Conservation (phyloP, 2,113 vertebrate genomes). For the Oophaga pumilio region DNA sequence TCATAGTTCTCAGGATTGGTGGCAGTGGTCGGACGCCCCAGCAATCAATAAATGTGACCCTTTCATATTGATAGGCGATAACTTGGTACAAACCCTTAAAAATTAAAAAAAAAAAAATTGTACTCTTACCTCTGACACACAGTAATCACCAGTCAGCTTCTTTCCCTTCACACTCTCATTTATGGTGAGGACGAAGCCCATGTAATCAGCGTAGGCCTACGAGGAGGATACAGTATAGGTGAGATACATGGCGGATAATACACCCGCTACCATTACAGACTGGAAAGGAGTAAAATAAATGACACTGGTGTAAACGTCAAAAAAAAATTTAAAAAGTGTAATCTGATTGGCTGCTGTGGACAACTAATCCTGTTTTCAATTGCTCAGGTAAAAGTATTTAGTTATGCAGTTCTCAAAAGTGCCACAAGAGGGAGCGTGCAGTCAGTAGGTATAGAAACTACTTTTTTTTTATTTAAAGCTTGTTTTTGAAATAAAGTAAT, state of each 20-base stretch:
- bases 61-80: no score
- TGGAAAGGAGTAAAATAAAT: neutral
- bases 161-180: constrained; percentile 92
- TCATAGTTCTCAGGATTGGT: no score
- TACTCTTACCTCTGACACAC: constrained; percentile 85
- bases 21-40: no score
- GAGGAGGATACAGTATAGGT: constrained; percentile 40
- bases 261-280: neutral
- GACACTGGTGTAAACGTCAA: neutral
- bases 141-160: constrained; percentile 87
- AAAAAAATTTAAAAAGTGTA: neutral
- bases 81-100: no score
- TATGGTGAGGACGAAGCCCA: constrained; percentile 90
- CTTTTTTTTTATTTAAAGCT: no score
- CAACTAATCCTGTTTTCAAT: neutral
- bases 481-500: no score
- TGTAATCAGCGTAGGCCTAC: constrained; percentile 93
- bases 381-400: neutral
- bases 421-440: constrained; percentile 36
- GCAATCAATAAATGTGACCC: no score
- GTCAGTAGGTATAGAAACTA: no score
- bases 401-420: neutral
- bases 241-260: neutral
- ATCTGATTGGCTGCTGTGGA: neutral
- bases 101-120: no score